A percentile compares a stretch with the other conserved stretches of the same genome.
Conservation (phyloP, 2,888 invertebrate genomes). For the Argyresthia albistria region DNA sequence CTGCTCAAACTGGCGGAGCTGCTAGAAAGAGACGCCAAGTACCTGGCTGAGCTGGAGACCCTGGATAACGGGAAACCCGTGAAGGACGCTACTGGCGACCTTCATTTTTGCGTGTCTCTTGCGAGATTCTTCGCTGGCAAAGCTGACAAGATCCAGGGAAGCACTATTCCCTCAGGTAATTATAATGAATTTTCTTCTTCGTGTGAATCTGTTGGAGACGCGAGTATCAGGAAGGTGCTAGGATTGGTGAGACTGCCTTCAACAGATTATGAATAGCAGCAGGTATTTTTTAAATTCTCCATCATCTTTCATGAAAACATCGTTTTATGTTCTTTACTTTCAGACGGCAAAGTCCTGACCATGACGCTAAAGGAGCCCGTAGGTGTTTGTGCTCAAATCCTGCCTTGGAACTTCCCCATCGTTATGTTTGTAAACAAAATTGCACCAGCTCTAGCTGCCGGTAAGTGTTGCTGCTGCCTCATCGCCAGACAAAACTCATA, state of each 20-base stretch:
- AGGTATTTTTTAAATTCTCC: too few relatives aligned
- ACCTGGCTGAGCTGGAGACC: conserved; percentile 91
- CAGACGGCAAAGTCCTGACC: conserved; percentile 84
- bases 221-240: too few relatives aligned
- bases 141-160: conserved; percentile 90
- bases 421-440: conserved; percentile 97
- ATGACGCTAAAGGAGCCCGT: conserved; percentile 93
- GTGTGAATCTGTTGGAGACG: too few relatives aligned
- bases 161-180: conserved; percentile 78
- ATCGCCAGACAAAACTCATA: too few relatives aligned
- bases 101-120: conserved; percentile 74
- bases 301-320: too few relatives aligned
- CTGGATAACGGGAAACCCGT: conserved; percentile 96
- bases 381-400: conserved; percentile 90
- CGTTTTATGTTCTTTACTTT: not conserved
- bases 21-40: conserved; percentile 80
- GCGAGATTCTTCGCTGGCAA: conserved; percentile 92
- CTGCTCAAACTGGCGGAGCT: conserved; percentile 83
- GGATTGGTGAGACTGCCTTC: too few relatives aligned
- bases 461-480: conserved; percentile 18
- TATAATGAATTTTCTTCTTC: not conserved
- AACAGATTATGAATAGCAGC: too few relatives aligned
- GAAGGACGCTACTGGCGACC: conserved; percentile 77
- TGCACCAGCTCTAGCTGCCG: conserved; percentile 82
- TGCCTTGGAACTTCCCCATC: conserved; percentile 95